Base-by-base conservation (phyloP, 2,888 invertebrate genomes). In the Drosophila helvetica region DNA sequence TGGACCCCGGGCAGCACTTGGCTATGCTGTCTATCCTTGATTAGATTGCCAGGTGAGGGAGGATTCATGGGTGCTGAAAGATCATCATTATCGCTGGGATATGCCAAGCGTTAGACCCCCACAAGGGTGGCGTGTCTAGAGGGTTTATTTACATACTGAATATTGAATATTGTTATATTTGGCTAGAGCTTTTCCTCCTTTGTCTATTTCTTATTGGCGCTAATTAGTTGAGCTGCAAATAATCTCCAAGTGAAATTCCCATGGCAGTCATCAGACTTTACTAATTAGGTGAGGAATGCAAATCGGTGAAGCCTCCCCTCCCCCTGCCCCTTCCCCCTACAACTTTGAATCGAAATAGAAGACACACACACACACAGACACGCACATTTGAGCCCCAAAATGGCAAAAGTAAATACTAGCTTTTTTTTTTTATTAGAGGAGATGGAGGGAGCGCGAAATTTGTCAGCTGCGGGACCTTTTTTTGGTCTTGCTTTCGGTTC, bases 161-260 rank as follows among this genome's bases (percentile, higher is more conserved):
- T 12, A n/a, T n/a, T n/a, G n/a, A 55, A 67, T 67, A 47, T 56
- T 27, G 65, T 67, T 66, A 9, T 42, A 65, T 56, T 66, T 18
- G 48, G 55, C 25, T 48, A 15, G 3, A 47, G 9, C 22, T 30
- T 25, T 18, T 47, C 48, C 48, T 50, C 42, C 25, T 42, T 0
- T 12, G 27, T 9, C 45, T 52, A 56, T 38, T 50, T 69, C 45
- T 17, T 10, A 15, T 3, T 18, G 22, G 38, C 68, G 81, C 63
- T 84, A 84, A 75, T 84, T 80, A 54, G 3, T 19, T 50, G 18
- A 17, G 15, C 6, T 33, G 60, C 17, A 15, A 22, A 47, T 27
- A 52, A 33, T 45, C 50, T 61, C 66, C 55, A 55, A 61, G 46
- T 63, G 66, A 80, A 80, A 25, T 84, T 84, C 87, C 69, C 87